Evolutionary conservation across 2,113 vertebrate species (phyloP).

Genomic region (Ceuthmochares aereus): DNA sequence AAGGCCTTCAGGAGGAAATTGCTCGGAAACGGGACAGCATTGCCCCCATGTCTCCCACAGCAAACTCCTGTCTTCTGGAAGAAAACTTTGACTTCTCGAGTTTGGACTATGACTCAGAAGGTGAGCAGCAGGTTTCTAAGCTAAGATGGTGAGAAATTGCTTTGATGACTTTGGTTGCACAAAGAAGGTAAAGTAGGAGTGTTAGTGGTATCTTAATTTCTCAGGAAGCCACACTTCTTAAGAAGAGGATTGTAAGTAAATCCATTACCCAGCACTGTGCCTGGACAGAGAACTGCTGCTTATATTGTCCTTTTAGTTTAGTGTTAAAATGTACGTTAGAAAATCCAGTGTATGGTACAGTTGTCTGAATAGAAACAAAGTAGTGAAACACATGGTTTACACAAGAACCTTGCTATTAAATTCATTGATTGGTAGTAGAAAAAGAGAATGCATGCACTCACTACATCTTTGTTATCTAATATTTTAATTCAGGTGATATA

Average conservation of each 20-base stretch:
- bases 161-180: not conserved
- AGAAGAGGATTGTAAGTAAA: not conserved
- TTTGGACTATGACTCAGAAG: constrained; percentile 83
- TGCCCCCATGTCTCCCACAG: constrained; percentile 75
- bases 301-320: not conserved
- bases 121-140: constrained; percentile 36
- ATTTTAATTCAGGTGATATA: constrained; percentile 75
- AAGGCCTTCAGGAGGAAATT: constrained; percentile 79
- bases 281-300: not conserved
- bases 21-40: constrained; percentile 75
- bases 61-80: constrained; percentile 80
- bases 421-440: not conserved
- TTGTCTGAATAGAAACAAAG: not conserved
- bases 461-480: not conserved
- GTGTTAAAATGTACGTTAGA: not conserved
- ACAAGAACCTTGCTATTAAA: not conserved
- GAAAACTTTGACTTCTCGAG: constrained; percentile 82
- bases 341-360: not conserved
- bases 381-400: not conserved
- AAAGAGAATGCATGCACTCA: not conserved
- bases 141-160: not conserved
- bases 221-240: not conserved
- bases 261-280: not conserved
- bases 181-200: not conserved
- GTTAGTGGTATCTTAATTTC: not conserved